A percentile compares a stretch with the other conserved stretches of the same genome.
Conservation (phyloP, 1,140 invertebrate species). For the Aricia agestis region DNA sequence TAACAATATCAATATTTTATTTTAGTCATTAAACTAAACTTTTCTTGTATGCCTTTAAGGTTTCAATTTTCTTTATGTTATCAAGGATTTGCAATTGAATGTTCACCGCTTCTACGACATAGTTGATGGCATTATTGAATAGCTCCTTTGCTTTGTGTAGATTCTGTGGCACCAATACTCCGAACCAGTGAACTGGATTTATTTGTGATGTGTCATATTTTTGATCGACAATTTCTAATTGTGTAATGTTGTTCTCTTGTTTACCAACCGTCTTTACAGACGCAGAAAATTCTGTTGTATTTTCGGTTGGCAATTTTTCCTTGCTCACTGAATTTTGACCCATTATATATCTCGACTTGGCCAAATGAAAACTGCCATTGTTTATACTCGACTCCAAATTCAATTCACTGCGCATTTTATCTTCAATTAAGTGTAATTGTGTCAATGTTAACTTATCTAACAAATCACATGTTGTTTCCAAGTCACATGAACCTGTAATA, state of each 20-base stretch:
- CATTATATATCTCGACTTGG: slow-evolving; percentile 84
- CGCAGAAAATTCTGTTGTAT: slow-evolving; percentile 77
- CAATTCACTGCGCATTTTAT: slow-evolving; percentile 79
- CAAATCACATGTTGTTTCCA: slow-evolving; percentile 63
- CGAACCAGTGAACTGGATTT: slow-evolving; percentile 86
- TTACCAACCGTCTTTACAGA: slow-evolving; percentile 58
- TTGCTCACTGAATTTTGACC: slow-evolving; percentile 82
- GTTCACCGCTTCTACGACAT: slow-evolving; percentile 80
- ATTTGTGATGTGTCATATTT: slow-evolving; percentile 61
- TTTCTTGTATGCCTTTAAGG: slow-evolving; percentile 52
- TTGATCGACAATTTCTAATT: slow-evolving; percentile 65
- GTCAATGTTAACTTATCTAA: slow-evolving; percentile 80
- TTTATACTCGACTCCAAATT: slow-evolving; percentile 80
- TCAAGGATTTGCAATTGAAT: slow-evolving; percentile 77
- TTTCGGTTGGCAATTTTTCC: slow-evolving; percentile 80
- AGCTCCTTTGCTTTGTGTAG: slow-evolving; percentile 80
- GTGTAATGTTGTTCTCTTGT: slow-evolving; percentile 56
- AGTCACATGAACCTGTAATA: slow-evolving; percentile 32
- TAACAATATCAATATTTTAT: background rate
- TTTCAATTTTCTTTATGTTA: slow-evolving; percentile 61
- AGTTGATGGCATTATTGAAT: slow-evolving; percentile 80
- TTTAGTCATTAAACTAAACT: background rate
- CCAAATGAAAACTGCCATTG: slow-evolving; percentile 80
- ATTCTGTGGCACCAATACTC: slow-evolving; percentile 83
- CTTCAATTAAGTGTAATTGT: slow-evolving; percentile 81